These are phyloP conservation scores for Zosterops hypoxanthus DNA, from an alignment of 2,113 vertebrate species.

Conservation along the genomic window DNA sequence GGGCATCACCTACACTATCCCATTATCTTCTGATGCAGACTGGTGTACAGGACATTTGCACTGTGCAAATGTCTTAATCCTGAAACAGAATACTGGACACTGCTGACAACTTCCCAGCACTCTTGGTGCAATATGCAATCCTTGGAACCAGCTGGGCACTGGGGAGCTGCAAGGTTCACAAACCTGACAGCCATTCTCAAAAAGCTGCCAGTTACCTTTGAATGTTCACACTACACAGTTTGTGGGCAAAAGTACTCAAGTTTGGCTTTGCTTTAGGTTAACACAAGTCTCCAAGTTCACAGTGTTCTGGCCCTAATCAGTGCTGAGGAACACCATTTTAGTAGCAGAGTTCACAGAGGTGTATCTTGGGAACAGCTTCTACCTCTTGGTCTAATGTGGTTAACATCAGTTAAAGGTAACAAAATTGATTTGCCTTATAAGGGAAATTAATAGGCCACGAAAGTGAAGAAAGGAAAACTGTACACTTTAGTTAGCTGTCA, in stretches of 20 bases:
- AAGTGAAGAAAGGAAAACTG: neutral
- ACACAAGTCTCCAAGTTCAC: neutral
- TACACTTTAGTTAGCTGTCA: neutral
- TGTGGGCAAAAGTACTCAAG: neutral
- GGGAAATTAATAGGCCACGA: conserved; percentile 29
- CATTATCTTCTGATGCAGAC: neutral
- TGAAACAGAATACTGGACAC: neutral
- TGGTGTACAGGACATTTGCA: rapidly evolving
- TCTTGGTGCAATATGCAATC: neutral
- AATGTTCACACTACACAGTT: neutral
- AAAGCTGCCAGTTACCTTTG: neutral
- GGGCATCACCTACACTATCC: neutral
- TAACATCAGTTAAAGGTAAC: neutral
- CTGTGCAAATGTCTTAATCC: neutral
- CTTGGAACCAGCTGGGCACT: neutral
- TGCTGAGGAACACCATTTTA: neutral
- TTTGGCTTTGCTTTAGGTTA: neutral
- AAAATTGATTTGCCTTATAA: neutral
- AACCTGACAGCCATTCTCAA: neutral
- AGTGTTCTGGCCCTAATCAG: neutral
- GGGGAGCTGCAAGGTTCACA: too few relatives aligned
- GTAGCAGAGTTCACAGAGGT: neutral
- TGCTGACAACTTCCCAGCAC: neutral
- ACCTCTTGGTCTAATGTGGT: neutral
- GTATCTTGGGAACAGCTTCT: neutral